These are phyloP conservation scores for Hydropsyche tenuis DNA, from an alignment of 1,140 invertebrate genomes.

Conservation along the genomic window DNA sequence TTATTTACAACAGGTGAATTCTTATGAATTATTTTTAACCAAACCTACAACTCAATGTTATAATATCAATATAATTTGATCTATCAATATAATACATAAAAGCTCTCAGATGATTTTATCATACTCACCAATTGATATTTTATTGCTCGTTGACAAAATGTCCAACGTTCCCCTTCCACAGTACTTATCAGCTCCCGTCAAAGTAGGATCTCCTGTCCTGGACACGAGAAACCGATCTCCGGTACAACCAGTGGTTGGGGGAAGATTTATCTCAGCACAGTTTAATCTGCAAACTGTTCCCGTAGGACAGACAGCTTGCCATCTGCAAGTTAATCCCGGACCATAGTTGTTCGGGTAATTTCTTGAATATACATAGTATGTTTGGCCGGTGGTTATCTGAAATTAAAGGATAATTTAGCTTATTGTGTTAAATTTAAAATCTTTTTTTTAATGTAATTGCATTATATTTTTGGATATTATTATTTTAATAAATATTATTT, in stretches of 20 bases:
- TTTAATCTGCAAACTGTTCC: conserved; percentile 58
- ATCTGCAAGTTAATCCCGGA: conserved; percentile 58
- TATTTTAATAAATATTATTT: background rate
- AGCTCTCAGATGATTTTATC: too few relatives aligned
- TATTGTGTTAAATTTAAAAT: background rate
- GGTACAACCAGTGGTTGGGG: conserved; percentile 56
- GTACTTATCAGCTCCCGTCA: conserved; percentile 59
- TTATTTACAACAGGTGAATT: too few relatives aligned
- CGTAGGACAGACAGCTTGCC: conserved; percentile 58
- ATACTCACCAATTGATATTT: conserved; percentile 59
- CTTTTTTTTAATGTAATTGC: background rate
- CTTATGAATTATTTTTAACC: too few relatives aligned
- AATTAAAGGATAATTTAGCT: background rate
- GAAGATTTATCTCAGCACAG: conserved; percentile 59
- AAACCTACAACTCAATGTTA: too few relatives aligned
- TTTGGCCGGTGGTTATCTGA: conserved; percentile 54
- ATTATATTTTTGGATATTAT: background rate
- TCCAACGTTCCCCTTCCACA: conserved; percentile 62
- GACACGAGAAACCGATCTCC: conserved; percentile 62
- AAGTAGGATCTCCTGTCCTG: conserved; percentile 56
- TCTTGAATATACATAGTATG: conserved; percentile 61
- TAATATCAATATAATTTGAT: too few relatives aligned
- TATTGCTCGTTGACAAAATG: conserved; percentile 57
- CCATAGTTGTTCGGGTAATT: conserved; percentile 61
- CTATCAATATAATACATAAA: too few relatives aligned